These are phyloP conservation scores for Forbesichthys agassizii DNA, from an alignment of 2,113 vertebrate genomes.

Conservation along the genomic window DNA sequence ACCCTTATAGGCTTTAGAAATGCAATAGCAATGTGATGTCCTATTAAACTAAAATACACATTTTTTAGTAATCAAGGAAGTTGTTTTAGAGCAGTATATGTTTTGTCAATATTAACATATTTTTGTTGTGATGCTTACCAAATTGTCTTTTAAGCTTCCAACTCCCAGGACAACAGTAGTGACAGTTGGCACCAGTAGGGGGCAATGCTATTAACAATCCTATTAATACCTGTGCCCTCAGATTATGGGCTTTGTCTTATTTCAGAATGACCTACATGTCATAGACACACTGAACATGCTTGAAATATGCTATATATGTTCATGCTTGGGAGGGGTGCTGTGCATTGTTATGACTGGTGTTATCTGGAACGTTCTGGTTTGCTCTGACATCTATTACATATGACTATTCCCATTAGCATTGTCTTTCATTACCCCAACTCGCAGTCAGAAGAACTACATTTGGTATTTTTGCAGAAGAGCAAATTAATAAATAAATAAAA, in stretches of 20 bases:
- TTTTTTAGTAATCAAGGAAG: background rate
- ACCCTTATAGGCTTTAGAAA: background rate
- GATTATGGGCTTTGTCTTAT: slow-evolving; percentile 4
- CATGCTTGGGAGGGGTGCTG: background rate
- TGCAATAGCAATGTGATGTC: too few species aligned
- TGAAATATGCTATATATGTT: background rate
- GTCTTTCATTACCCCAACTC: slow-evolving; percentile 61
- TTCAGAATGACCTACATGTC: slow-evolving; percentile 6
- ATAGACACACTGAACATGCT: background rate
- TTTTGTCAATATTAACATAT: too few species aligned
- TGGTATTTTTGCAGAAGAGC: slow-evolving; percentile 52
- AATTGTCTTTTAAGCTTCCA: background rate
- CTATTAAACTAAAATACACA: background rate
- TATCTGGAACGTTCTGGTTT: slow-evolving; percentile 26
- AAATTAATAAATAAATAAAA: slow-evolving; percentile 64
- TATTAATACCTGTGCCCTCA: slow-evolving; percentile 25
- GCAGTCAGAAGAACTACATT: slow-evolving; percentile 37
- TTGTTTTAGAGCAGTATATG: background rate
- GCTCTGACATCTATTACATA: slow-evolving; percentile 20
- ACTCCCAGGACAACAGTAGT: slow-evolving; percentile 5
- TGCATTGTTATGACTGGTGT: background rate
- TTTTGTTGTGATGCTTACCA: background rate
- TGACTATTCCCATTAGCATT: slow-evolving; percentile 8
- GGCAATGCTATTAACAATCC: slow-evolving; percentile 49
- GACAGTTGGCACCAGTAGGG: slow-evolving; percentile 44